Percentiles rank a stretch among this genome's conserved stretches.
Conservation (phyloP, 2,888 invertebrate genomes). For the Salpingus planirostris region DNA sequence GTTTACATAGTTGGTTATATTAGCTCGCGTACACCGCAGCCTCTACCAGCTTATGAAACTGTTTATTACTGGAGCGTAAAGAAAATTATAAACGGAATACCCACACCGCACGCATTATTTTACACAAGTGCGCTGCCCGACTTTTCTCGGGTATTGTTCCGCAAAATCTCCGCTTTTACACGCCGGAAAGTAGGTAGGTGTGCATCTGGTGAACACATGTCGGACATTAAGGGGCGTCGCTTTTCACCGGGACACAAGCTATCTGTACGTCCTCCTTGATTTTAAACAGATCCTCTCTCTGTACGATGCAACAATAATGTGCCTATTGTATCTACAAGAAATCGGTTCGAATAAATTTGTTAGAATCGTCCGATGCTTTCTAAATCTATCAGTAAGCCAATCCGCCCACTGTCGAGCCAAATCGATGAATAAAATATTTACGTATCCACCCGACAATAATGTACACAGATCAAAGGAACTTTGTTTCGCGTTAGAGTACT, state of each 20-base stretch:
- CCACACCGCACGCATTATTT: constrained; percentile 4
- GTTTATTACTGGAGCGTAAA: constrained; percentile 23
- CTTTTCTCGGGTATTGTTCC: constrained; percentile 6
- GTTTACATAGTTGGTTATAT: constrained; percentile 25
- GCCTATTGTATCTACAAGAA: too few species aligned
- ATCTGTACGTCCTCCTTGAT: constrained; percentile 10
- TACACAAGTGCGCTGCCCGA: background rate
- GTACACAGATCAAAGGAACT: constrained; percentile 16
- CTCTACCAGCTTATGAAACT: constrained; percentile 17
- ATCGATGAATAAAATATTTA: constrained; percentile 14
- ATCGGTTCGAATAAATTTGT: too few species aligned
- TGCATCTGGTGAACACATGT: constrained; percentile 16
- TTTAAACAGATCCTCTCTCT: constrained; percentile 13
- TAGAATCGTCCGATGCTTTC: too few species aligned
- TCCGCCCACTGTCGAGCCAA: too few species aligned
- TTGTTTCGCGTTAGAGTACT: constrained; percentile 6
- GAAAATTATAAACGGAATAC: constrained; percentile 15
- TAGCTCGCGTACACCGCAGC: constrained; percentile 16
- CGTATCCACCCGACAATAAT: too few species aligned
- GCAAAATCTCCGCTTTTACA: constrained; percentile 12
- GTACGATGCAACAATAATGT: constrained; percentile 14
- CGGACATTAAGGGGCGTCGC: constrained; percentile 12
- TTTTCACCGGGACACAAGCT: constrained; percentile 3
- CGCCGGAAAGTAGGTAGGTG: too few species aligned
- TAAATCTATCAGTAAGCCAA: too few species aligned